These are phyloP conservation scores for Notothenia coriiceps DNA, from an alignment of 2,113 vertebrate genomes.

Conservation along the genomic window DNA sequence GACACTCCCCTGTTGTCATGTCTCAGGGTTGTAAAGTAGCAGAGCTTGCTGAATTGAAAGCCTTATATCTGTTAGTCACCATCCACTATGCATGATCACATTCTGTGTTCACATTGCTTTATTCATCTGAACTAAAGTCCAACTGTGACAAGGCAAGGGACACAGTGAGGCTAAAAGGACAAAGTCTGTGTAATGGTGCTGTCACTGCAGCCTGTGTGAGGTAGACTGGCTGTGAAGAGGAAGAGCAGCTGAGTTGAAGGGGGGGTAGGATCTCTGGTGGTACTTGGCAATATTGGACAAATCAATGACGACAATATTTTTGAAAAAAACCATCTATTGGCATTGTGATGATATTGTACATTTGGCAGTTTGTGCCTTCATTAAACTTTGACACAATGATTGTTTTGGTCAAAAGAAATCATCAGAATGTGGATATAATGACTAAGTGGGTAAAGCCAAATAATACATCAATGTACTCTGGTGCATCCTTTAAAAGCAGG, in stretches of 20 bases:
- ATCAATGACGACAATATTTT: no score
- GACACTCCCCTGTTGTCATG: conserved; percentile 43
- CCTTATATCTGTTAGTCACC: conserved; percentile 65
- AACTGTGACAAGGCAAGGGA: conserved; percentile 22
- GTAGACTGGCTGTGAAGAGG: neutral
- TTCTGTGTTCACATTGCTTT: conserved; percentile 51
- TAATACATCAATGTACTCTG: no score
- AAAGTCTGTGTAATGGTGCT: conserved; percentile 6
- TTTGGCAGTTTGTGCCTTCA: no score
- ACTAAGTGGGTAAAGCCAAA: no score
- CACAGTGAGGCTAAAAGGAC: conserved; percentile 30
- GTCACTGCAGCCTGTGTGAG: conserved; percentile 11
- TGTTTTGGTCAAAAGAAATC: no score
- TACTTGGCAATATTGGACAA: no score
- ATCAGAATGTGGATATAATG: no score
- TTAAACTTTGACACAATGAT: no score
- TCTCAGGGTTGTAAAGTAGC: conserved; percentile 49
- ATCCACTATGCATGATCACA: conserved; percentile 63
- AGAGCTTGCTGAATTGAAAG: conserved; percentile 41
- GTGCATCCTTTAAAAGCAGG: no score
- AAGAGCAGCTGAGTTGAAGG: conserved; percentile 1
- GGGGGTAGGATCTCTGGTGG: neutral
- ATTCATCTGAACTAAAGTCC: conserved; percentile 49
- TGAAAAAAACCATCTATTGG: no score
- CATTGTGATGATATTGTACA: no score